Evolutionary conservation across 2,888 invertebrate species (phyloP), one percentile per base, ranked within the genome.

Genomic region (Tenthredo distinguenda): DNA sequence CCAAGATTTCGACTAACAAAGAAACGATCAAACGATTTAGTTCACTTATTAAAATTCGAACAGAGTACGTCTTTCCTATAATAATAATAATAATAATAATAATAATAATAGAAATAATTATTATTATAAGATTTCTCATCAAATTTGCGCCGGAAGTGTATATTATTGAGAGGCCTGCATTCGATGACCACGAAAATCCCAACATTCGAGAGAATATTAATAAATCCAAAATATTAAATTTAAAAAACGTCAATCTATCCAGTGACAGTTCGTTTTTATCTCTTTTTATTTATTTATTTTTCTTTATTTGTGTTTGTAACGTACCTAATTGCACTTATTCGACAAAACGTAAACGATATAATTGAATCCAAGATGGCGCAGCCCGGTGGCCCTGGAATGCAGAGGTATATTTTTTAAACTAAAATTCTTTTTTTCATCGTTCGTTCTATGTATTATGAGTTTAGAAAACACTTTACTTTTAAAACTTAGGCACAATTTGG

Each of bases 251-350:
- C 92, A 93, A 92, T 90, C 91, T 93, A 92, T 91, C 91, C 91
- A 89, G 89, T 92, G 92, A 93, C 92, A 92, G 90, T 92, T 91
- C 88, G 88, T 90, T 90, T 89, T 34, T 72, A 81, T 86, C n/a
- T 68, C 82, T 40, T 84, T 84, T 84, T 72, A 26, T 72, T 55
- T 34, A 83, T 85, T 85, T 87, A 21, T 88, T 87, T 85, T 68
- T 79, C 65, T 83, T 21, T 87, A 86, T 85, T 87, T 88, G 82
- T 86, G 71, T 68, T 81, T 58, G 72, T 79, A 87, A 91, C 92
- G 91, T 92, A 92, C 92, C 92, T 93, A 93, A 93, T 93, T 93
- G 93, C 93, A 93, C 93, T 93, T 93, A 93, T 91, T 93, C 91
- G 92, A 92, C 88, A 89, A 92, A 93, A 93, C 91, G 91, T 90